These are phyloP conservation scores for Plusia festucae DNA, from an alignment of 2,888 invertebrate genomes.

Conservation along the genomic window DNA sequence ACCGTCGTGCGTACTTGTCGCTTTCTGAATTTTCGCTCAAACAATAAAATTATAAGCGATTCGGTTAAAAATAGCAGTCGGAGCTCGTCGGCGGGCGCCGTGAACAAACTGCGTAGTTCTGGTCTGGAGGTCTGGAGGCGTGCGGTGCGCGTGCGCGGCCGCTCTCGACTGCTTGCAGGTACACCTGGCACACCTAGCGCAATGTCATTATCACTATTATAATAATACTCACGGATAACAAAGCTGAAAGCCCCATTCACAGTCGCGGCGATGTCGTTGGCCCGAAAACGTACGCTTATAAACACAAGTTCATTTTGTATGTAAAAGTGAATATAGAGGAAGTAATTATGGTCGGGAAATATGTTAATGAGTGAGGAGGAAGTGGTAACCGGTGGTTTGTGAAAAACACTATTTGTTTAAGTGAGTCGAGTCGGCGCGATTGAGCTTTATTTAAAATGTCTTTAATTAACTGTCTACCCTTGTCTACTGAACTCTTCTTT, in stretches of 20 bases:
- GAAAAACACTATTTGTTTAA: conserved; percentile 40
- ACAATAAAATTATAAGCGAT: conserved; percentile 88
- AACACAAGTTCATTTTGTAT: conserved; percentile 55
- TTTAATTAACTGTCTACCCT: conserved; percentile 38
- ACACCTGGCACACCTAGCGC: conserved; percentile 84
- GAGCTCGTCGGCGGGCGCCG: conserved; percentile 69
- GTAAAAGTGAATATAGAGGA: conserved; percentile 57
- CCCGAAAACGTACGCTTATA: conserved; percentile 52
- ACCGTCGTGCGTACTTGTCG: conserved; percentile 85
- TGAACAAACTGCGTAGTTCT: conserved; percentile 71
- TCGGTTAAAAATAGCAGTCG: conserved; percentile 82
- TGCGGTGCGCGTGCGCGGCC: conserved; percentile 79
- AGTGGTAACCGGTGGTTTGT: conserved; percentile 29
- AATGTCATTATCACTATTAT: conserved; percentile 88
- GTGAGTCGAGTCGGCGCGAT: conserved; percentile 18
- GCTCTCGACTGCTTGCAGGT: conserved; percentile 81
- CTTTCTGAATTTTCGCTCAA: conserved; percentile 82
- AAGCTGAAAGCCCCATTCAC: conserved; percentile 77
- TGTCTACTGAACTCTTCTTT: conserved; percentile 30
- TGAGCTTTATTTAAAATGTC: conserved; percentile 40
- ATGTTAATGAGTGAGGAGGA: conserved; percentile 62
- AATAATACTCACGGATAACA: conserved; percentile 77
- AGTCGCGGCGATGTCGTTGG: conserved; percentile 52
- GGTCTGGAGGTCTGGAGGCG: conserved; percentile 82
- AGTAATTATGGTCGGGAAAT: conserved; percentile 64